Evolutionary conservation across 2,797 vertebrate genomes (phyloP), one percentile per base, ranked within the genome.

Genomic region (Ctenopoma kingsleyae): DNA sequence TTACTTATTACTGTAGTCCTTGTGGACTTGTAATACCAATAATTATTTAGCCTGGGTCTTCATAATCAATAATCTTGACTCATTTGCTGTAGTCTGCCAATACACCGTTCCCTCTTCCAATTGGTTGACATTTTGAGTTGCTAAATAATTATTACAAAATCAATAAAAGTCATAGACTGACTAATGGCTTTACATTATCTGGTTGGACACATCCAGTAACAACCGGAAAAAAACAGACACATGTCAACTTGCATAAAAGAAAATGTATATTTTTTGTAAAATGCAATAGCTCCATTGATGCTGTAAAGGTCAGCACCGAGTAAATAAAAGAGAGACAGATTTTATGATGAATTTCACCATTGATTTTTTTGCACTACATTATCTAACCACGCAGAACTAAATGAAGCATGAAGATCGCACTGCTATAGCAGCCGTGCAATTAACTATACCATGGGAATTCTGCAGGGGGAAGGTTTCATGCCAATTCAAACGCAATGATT

Each of bases 101-200:
- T 50, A 60, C 36, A 63, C 30, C 53, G 27, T 61, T 22, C 60
- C 19, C 46, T 69, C 71, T 49, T 36, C 15, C 57, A 58, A 56
- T 1, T 23, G 55, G 27, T 47, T 83, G 81, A 74, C 76, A 85
- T 86, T 84, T 80, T 43, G 51, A 54, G 61, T 44, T 49, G 59
- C 52, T 59, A 44, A 70, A 76, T 70, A 67, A 82, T 75, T 20
- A 46, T 76, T 76, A 8, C 17, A 76, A 76, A 84, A 80, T 88
- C 78, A 56, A 80, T 82, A 32, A 57, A 73, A 74, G 30, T 79
- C 51, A 77, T 69, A 49, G 67, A 69, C 69, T 69, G 60, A 72
- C 59, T 63, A 85, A 86, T 82, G 74, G 54, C 27, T 23, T n/a
- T 35, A 25, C 40, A 65, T 78, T 56, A 76, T 76, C 59, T 64